Percentiles rank a stretch among this genome's conserved stretches.
Conservation (phyloP, 2,888 invertebrate species). For the Thymelicus acteon region DNA sequence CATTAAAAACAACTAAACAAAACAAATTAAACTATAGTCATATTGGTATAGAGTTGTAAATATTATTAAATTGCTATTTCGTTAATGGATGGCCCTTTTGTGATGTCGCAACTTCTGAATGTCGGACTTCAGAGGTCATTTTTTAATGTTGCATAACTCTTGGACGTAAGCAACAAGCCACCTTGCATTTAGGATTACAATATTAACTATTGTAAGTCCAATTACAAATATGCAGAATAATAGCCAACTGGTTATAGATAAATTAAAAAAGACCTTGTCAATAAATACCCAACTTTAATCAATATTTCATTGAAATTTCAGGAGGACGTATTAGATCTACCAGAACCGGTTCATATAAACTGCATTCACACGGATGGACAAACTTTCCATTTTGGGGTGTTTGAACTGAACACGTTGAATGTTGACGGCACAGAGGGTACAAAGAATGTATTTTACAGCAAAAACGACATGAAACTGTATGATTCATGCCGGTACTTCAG, state of each 20-base stretch:
- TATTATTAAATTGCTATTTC: no score
- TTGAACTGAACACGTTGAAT: conserved; percentile 93
- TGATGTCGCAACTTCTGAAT: no score
- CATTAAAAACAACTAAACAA: no score
- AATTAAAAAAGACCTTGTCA: conserved; percentile 1
- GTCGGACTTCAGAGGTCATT: no score
- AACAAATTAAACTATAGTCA: no score
- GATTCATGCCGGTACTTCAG: conserved; percentile 86
- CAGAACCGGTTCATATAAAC: conserved; percentile 92
- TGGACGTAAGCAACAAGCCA: no score
- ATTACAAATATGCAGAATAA: no score
- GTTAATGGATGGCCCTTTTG: no score
- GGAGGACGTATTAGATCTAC: conserved; percentile 86
- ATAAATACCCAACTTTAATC: conserved; percentile 10
- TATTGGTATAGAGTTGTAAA: no score
- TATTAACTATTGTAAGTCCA: no score
- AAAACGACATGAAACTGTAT: conserved; percentile 87
- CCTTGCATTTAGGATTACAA: no score
- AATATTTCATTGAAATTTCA: conserved; percentile 56
- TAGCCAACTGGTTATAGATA: neutral
- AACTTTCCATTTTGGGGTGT: conserved; percentile 91
- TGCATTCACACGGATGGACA: conserved; percentile 92
- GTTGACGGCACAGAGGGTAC: conserved; percentile 82
- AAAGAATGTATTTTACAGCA: conserved; percentile 93
- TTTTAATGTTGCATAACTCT: no score